Conservation (phyloP, 2,113 vertebrate species). For the Gymnogyps californianus region DNA sequence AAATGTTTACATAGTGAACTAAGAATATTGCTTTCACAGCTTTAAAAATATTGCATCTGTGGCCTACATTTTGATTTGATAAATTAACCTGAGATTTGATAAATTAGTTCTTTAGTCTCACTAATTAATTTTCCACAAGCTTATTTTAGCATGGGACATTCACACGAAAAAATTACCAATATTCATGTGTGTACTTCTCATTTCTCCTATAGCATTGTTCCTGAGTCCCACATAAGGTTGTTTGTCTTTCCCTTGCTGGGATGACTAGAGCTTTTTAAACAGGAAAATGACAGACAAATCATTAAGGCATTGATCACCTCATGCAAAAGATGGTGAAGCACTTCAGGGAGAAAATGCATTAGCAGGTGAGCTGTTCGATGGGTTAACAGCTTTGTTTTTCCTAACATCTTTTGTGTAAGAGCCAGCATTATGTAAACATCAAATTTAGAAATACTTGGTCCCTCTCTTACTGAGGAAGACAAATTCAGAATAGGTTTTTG, state of each 20-base stretch:
- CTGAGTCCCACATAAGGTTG: background rate
- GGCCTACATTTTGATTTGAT: background rate
- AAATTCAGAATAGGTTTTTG: background rate
- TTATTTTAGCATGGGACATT: background rate
- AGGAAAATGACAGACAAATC: background rate
- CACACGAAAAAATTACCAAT: background rate
- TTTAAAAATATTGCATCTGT: background rate
- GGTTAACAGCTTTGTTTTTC: background rate
- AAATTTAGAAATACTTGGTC: background rate
- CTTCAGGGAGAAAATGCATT: background rate
- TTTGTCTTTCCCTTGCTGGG: background rate
- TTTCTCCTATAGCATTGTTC: background rate
- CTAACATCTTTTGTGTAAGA: background rate
- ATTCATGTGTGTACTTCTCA: background rate
- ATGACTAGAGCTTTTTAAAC: background rate
- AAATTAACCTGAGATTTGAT: background rate
- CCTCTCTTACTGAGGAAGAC: background rate
- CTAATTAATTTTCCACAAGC: background rate
- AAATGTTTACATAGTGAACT: background rate
- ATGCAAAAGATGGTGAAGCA: background rate
- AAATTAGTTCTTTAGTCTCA: background rate
- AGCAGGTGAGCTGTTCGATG: background rate
- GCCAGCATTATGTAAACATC: background rate
- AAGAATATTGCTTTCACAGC: background rate
- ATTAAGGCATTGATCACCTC: background rate